Evolutionary conservation across 2,797 vertebrate genomes (phyloP), one percentile per base, ranked within the genome.

Genomic region (Pangasius macronema): DNA sequence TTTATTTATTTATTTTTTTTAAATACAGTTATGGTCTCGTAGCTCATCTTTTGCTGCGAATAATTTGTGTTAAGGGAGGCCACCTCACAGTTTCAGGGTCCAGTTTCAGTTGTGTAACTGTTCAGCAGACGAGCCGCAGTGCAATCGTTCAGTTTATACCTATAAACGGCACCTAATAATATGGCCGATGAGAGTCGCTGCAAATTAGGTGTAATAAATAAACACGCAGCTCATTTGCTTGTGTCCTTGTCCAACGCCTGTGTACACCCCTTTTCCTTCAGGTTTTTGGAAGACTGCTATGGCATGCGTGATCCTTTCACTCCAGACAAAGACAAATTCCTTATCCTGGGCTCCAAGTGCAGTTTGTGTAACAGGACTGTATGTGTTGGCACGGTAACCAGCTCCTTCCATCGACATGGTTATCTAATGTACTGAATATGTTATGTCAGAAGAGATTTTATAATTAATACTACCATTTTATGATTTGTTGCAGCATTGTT

Each of bases 201-300:
- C 57, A 82, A 61, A 63, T 39, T 20, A 63, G 24, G 14, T 63
- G 53, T 53, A 27, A 7, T 14, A 65, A n/a, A 27, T 65, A 65
- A 80, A 36, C 16, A 49, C 39, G 30, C 0, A 68, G 24, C 39
- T 67, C 27, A 39, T 8, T 42, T 61, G 73, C 13, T 36, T 75
- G 63, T 77, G 24, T 33, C 70, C 22, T 75, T 33, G 30, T 73
- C 76, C 61, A 82, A 68, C 83, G 89, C 65, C 88, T 89, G 90
- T 91, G 14, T 24, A 36, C 33, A 42, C 55, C 36, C 86, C 9
- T 88, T 72, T 92, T 2, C 84, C 46, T 89, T 0, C 75, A 99
- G 97, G 84, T 92, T 98, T 83, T 93, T 99, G 49, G 97, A 99
- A 91, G 97, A 98, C 82, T 94, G 97, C 91, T 98, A 94, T 79